A percentile compares a stretch with the other conserved stretches of the same genome.
Conservation (phyloP, 2,888 invertebrate species). For the Xanthia icteritia region DNA sequence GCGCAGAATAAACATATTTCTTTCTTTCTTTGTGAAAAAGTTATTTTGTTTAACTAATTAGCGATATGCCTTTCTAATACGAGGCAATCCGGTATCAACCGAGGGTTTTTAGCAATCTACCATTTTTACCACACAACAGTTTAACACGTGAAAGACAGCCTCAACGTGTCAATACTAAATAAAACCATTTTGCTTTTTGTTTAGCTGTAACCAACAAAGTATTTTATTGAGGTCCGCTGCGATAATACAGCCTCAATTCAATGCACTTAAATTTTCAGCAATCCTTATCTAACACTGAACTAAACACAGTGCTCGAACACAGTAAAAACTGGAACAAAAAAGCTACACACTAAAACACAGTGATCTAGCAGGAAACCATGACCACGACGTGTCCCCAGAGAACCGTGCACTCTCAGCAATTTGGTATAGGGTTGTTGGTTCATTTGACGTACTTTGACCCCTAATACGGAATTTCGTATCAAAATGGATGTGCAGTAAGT, state of each 20-base stretch:
- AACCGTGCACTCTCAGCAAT: slow-evolving; percentile 74
- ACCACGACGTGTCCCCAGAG: slow-evolving; percentile 54
- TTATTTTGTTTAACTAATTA: background rate
- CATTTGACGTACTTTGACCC: slow-evolving; percentile 70
- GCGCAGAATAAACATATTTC: no score
- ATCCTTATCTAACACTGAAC: slow-evolving; percentile 10
- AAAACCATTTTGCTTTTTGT: background rate
- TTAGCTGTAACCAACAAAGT: background rate
- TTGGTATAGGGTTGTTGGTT: slow-evolving; percentile 69
- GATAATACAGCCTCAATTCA: slow-evolving; percentile 1
- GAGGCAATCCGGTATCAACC: background rate
- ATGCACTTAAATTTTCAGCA: slow-evolving; percentile 6
- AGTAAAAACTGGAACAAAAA: slow-evolving; percentile 12
- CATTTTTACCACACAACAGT: no score
- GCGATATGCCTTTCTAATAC: background rate
- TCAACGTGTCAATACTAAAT: background rate
- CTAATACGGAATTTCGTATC: slow-evolving; percentile 66
- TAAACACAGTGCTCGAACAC: slow-evolving; percentile 20
- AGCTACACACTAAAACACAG: slow-evolving; percentile 12
- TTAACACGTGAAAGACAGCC: background rate
- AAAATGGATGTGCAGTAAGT: slow-evolving; percentile 63
- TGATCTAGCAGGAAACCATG: slow-evolving; percentile 49
- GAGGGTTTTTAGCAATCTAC: no score
- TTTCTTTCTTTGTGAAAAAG: no score
- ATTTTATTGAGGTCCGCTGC: background rate